phyloP scores from a whole-genome alignment of 2,888 invertebrate species.

The Pyrochroa serraticornis region DNA sequence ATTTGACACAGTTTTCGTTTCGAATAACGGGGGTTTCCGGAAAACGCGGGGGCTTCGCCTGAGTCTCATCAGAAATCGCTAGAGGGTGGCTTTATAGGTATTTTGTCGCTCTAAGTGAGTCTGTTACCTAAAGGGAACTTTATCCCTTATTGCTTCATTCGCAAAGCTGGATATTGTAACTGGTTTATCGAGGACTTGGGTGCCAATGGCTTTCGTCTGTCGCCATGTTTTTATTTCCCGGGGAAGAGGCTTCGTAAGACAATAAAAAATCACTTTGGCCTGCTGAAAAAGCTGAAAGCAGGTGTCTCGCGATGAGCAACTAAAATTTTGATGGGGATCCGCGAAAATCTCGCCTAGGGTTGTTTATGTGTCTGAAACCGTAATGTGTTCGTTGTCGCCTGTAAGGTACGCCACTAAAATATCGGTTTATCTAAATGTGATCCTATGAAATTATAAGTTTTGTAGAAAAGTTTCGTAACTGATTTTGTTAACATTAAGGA shows the following conservation, averaged over 20 bases:
- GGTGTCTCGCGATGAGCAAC: too few species aligned
- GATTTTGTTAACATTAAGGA: too few species aligned
- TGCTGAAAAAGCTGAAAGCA: background rate
- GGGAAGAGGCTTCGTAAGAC: background rate
- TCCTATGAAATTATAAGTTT: too few species aligned
- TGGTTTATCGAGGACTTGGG: conserved; percentile 37
- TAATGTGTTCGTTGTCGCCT: too few species aligned
- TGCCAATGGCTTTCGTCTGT: conserved; percentile 43
- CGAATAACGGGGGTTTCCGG: conserved; percentile 19
- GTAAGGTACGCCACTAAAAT: too few species aligned
- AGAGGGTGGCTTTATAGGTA: conserved; percentile 48
- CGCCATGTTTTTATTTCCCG: conserved; percentile 16
- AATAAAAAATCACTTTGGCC: background rate
- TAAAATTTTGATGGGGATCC: too few species aligned
- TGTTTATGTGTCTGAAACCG: too few species aligned
- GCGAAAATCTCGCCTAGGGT: too few species aligned
- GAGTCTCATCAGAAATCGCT: conserved; percentile 42
- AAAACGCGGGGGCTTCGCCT: conserved; percentile 11
- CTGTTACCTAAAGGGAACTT: conserved; percentile 43
- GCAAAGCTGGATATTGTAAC: conserved; percentile 40
- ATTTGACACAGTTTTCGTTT: conserved; percentile 32
- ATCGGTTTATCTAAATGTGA: too few species aligned
- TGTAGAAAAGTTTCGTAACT: too few species aligned
- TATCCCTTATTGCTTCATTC: conserved; percentile 44
- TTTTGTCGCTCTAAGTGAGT: conserved; percentile 47